phyloP scores from a whole-genome alignment of 2,113 vertebrate species.

The Meriones unguiculatus region DNA sequence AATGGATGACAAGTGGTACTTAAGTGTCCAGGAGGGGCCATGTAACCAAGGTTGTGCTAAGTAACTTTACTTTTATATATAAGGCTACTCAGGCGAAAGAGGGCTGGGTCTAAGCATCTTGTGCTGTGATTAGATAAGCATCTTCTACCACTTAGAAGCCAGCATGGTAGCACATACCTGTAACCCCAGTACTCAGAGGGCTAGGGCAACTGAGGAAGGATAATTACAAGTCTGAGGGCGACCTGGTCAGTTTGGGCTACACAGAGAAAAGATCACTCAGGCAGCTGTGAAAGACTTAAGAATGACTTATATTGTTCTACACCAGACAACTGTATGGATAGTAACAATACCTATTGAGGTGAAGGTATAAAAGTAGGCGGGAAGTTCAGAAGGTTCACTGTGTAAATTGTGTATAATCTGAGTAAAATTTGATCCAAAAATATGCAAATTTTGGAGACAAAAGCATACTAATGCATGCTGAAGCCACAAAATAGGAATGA shows the following conservation, averaged over 20 bases:
- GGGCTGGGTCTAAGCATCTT: neutral
- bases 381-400: neutral
- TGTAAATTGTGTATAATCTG: neutral
- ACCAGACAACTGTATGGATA: neutral
- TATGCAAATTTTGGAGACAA: neutral
- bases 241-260: neutral
- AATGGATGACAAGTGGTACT: neutral
- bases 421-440: slow-evolving; percentile 23
- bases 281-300: neutral
- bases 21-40: neutral
- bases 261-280: slow-evolving; percentile 2
- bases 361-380: neutral
- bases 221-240: neutral
- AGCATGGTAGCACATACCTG: neutral
- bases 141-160: slow-evolving; percentile 9
- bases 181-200: neutral
- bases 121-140: neutral
- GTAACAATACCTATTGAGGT: neutral
- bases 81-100: neutral
- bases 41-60: neutral
- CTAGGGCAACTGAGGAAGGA: neutral
- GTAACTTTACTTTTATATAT: slow-evolving; percentile 30
- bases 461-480: neutral
- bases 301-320: slow-evolving; percentile 30
- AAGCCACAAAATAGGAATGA: neutral